phyloP scores from a whole-genome alignment of 2,888 invertebrate species.

The Fragum fragum region DNA sequence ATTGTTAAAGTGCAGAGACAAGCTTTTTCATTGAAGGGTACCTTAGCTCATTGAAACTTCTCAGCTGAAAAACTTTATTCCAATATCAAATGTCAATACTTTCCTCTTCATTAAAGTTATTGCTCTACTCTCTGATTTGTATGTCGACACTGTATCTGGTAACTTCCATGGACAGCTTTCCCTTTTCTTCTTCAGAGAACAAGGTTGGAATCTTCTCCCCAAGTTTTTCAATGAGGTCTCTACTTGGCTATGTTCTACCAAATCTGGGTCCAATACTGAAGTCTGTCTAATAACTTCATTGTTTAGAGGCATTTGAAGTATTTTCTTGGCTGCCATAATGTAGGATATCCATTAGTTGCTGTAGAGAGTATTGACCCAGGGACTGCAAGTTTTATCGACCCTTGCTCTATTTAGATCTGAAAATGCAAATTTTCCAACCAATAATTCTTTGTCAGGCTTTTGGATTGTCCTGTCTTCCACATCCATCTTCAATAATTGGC shows the following conservation, averaged over 20 bases:
- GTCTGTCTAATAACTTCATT: slow-evolving; percentile 27
- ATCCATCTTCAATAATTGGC: slow-evolving; percentile 37
- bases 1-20: slow-evolving; percentile 25
- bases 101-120: slow-evolving; percentile 9
- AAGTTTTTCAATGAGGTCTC: slow-evolving; percentile 20
- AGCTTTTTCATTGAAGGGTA: slow-evolving; percentile 36
- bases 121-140: slow-evolving; percentile 21
- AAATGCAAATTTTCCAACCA: slow-evolving; percentile 45
- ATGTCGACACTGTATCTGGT: slow-evolving; percentile 28
- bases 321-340: slow-evolving; percentile 40
- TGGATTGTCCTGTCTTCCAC: slow-evolving; percentile 33
- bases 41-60: slow-evolving; percentile 15
- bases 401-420: slow-evolving; percentile 38
- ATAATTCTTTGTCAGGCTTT: slow-evolving; percentile 43
- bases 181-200: slow-evolving; percentile 14
- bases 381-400: slow-evolving; percentile 33
- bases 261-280: slow-evolving; percentile 40
- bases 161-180: slow-evolving; percentile 14
- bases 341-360: slow-evolving; percentile 26
- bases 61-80: slow-evolving; percentile 29
- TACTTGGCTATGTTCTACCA: slow-evolving; percentile 35
- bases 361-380: slow-evolving; percentile 37
- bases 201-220: not conserved
- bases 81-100: slow-evolving; percentile 36
- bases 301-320: slow-evolving; percentile 26